Conservation (phyloP, 2,113 vertebrate genomes). For the Atractosteus spatula region DNA sequence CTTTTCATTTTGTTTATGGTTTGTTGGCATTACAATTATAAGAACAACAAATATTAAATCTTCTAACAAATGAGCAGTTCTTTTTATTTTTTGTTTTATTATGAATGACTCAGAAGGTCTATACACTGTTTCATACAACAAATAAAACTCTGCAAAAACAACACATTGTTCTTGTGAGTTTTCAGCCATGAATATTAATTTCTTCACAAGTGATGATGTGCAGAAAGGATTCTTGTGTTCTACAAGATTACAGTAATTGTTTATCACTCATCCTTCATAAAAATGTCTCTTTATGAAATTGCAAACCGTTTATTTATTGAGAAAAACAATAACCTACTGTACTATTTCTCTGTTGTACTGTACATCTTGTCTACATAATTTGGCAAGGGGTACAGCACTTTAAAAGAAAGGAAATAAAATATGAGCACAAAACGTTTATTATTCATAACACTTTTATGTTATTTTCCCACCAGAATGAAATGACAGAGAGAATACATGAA, state of each 20-base stretch:
- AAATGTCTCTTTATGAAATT: too few species aligned
- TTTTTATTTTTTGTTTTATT: not conserved
- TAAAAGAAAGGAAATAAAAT: too few species aligned
- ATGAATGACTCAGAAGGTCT: conserved; percentile 2
- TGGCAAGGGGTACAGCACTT: too few species aligned
- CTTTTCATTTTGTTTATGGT: conserved; percentile 2
- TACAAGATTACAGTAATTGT: not conserved
- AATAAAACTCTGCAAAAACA: not conserved
- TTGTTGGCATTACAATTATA: not conserved
- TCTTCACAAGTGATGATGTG: too few species aligned
- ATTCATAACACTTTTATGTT: not conserved
- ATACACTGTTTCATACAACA: not conserved
- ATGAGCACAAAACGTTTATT: not conserved
- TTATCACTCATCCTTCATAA: too few species aligned
- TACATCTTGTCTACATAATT: too few species aligned
- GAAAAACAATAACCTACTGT: too few species aligned
- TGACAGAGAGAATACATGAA: not conserved
- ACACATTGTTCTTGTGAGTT: not conserved
- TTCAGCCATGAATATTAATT: too few species aligned
- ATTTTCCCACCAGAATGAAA: not conserved
- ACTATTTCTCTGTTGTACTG: too few species aligned
- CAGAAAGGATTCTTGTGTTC: not conserved
- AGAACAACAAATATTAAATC: not conserved
- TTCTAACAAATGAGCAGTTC: not conserved
- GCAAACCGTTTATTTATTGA: too few species aligned